Evolutionary conservation across 1,140 invertebrate species (phyloP).

Genomic region (Apis dorsata): DNA sequence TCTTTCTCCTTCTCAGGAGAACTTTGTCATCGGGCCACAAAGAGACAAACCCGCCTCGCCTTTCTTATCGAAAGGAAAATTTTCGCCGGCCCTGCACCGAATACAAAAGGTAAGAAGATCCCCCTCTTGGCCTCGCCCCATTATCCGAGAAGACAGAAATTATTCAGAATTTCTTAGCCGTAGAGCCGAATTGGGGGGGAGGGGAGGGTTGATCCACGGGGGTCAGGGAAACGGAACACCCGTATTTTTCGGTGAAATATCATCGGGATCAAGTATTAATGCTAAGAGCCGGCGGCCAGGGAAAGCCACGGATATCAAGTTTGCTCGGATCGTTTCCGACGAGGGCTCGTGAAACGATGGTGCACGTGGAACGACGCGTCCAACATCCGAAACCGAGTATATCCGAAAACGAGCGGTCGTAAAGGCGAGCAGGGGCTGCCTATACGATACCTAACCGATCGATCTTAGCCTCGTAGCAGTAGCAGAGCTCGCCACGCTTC

Average conservation of each 20-base stretch:
- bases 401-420: slow-evolving; percentile 47
- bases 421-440: slow-evolving; percentile 3
- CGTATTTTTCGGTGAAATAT: slow-evolving; percentile 20
- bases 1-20: too few relatives aligned
- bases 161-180: neutral
- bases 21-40: too few relatives aligned
- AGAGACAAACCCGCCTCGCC: too few relatives aligned
- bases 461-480: slow-evolving; percentile 1
- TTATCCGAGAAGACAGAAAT: too few relatives aligned
- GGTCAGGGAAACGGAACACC: neutral
- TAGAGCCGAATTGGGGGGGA: neutral
- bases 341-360: neutral
- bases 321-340: slow-evolving; percentile 4
- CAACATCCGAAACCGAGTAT: slow-evolving; percentile 30
- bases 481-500: neutral
- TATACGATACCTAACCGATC: slow-evolving; percentile 22
- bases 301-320: slow-evolving; percentile 8
- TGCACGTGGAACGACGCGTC: slow-evolving; percentile 29
- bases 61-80: too few relatives aligned
- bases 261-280: slow-evolving; percentile 30
- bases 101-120: too few relatives aligned
- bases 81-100: too few relatives aligned
- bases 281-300: neutral
- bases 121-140: too few relatives aligned
- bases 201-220: too few relatives aligned